Percentiles rank a stretch among this genome's conserved stretches.
These are phyloP conservation scores for Hucho hucho DNA, from an alignment of 2,113 vertebrate species.

Conservation along the genomic window DNA sequence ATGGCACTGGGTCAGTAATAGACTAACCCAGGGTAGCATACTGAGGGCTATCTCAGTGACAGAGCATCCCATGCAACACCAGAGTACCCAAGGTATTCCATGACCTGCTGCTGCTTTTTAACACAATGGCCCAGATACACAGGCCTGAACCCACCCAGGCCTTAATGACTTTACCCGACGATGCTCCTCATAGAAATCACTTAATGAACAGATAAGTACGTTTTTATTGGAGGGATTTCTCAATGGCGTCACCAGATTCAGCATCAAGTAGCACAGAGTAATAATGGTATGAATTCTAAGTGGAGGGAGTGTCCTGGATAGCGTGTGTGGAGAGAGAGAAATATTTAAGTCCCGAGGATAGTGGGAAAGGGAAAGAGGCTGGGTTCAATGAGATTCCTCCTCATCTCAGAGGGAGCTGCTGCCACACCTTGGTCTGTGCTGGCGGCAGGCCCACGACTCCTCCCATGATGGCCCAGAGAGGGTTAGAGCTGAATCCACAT, in stretches of 20 bases:
- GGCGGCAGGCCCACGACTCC: slow-evolving; percentile 43
- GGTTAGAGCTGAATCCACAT: slow-evolving; percentile 50
- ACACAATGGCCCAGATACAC: slow-evolving; percentile 29
- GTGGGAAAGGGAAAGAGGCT: slow-evolving; percentile 37
- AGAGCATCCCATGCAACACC: neutral
- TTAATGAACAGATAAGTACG: no score
- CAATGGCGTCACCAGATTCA: no score
- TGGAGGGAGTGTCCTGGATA: neutral
- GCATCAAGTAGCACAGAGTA: no score
- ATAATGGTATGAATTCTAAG: neutral
- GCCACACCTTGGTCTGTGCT: slow-evolving; percentile 31
- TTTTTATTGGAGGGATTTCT: no score
- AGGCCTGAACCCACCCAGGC: neutral
- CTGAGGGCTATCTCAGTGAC: neutral
- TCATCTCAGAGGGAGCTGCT: neutral
- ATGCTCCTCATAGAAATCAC: neutral
- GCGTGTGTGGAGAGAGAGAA: slow-evolving; percentile 2
- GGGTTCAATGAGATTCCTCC: slow-evolving; percentile 34
- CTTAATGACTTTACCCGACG: slow-evolving; percentile 19
- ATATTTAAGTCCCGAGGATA: slow-evolving; percentile 34
- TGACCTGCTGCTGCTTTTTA: slow-evolving; percentile 27
- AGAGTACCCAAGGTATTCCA: slow-evolving; percentile 15
- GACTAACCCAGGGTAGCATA: neutral
- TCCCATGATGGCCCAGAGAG: slow-evolving; percentile 44
- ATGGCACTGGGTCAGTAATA: neutral